Base-by-base conservation (phyloP, 2,797 vertebrate species). In the Sarcophilus harrisii region DNA sequence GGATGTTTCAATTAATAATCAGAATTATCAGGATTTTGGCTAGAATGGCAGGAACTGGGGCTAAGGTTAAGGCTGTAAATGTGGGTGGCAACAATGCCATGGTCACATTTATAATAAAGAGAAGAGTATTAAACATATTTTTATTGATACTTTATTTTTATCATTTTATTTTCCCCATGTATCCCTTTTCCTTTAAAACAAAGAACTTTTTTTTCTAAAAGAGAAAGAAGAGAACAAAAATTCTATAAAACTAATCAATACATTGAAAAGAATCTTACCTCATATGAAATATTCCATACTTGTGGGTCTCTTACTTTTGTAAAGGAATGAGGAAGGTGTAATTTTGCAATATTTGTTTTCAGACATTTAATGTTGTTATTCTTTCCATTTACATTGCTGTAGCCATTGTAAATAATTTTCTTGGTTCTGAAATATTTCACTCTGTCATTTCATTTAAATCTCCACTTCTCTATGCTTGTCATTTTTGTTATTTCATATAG, bases 11-110 rank as follows among this genome's bases (percentile, higher is more conserved):
- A n/a, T n/a, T n/a, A n/a, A n/a, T n/a, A n/a, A n/a, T n/a, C n/a
- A n/a, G n/a, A n/a, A 96, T 16, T 0, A 29, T 0, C 1, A 14
- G 24, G 0, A 10, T 1, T 27, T 87, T n/a, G 9, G 62, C 96
- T 0, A 91, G 59, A 5, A 52, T 81, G 18, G 8, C n/a, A 21
- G 66, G 18, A 45, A 1, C 18, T 4, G 62, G 62, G 29, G 6
- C 91, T 38, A 1, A 91, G 28, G 94, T 0, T 30, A 90, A 4
- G 13, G 52, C 10, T 0, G 58, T 27, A 27, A 93, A 29, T 1
- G 60, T 27, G 21, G 92, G 58, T 5, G 2, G n/a, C 55, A 87
- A 9, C 11, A 91, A 30, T 18, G n/a, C 5, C n/a, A 24, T 81
- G 66, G 66, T 38, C n/a, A 45, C n/a, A 66, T 14, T 14, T 30